phyloP scores from a whole-genome alignment of 1,140 invertebrate species.

The Drosophila ironensis region DNA sequence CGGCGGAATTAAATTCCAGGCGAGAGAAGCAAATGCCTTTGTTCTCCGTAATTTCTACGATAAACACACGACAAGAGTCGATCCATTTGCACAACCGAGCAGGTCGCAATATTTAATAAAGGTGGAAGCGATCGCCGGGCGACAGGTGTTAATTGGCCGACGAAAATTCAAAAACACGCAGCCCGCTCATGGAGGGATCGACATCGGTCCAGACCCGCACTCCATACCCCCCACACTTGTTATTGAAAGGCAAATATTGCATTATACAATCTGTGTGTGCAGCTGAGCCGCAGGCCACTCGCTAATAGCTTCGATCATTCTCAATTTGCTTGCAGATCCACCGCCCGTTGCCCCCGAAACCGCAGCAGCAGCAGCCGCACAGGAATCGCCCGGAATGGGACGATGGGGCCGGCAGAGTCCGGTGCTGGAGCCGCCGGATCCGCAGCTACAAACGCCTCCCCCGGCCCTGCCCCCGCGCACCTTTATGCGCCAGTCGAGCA shows the following conservation, averaged over 20 bases:
- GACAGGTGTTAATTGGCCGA: conserved; percentile 69
- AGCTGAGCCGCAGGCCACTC: conserved; percentile 22
- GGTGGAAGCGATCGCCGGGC: not conserved
- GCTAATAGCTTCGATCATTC: conserved; percentile 68
- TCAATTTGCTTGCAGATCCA: conserved; percentile 54
- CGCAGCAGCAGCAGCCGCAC: not conserved
- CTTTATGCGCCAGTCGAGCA: conserved; percentile 86
- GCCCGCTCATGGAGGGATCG: conserved; percentile 58
- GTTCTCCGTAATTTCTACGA: conserved; percentile 51
- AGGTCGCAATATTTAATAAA: conserved; percentile 16
- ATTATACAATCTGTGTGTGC: conserved; percentile 65
- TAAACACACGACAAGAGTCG: conserved; percentile 56
- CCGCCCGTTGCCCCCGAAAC: not conserved
- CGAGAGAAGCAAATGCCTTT: conserved; percentile 44
- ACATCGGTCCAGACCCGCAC: no score
- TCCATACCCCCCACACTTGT: no score
- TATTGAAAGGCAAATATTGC: conserved; percentile 45
- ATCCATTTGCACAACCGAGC: conserved; percentile 42
- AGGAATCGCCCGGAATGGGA: conserved; percentile 58
- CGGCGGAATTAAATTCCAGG: conserved; percentile 29
- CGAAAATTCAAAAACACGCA: conserved; percentile 75
- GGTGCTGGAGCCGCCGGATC: conserved; percentile 70
- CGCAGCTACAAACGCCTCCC: conserved; percentile 51
- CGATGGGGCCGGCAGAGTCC: conserved; percentile 79
- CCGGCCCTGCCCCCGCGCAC: conserved; percentile 82